Conservation (phyloP, 1,140 invertebrate genomes). For the Cotesia chilonis region DNA sequence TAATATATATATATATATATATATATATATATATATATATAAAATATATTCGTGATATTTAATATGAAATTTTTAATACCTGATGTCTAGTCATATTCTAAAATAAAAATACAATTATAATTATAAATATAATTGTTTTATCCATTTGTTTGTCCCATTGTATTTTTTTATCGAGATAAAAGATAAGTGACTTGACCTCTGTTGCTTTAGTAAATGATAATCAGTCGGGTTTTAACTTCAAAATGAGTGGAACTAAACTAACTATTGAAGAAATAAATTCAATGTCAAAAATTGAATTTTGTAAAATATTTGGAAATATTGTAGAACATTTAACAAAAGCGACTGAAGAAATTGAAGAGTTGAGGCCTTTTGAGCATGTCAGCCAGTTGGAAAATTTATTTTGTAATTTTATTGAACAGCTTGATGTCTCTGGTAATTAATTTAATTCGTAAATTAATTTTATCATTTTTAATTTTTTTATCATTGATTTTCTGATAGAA, state of each 20-base stretch:
- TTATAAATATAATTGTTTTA: no score
- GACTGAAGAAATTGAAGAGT: conserved; percentile 63
- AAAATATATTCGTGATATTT: no score
- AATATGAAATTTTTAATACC: no score
- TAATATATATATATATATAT: no score
- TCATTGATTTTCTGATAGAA: conserved; percentile 55
- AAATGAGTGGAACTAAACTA: conserved; percentile 18
- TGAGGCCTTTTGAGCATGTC: conserved; percentile 67
- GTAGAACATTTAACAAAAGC: conserved; percentile 71
- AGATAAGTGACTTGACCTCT: no score
- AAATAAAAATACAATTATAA: no score
- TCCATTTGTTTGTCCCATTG: no score
- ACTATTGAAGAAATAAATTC: conserved; percentile 65
- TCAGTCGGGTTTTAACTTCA: background rate
- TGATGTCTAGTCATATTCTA: no score
- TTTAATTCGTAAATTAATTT: conserved; percentile 20
- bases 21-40: no score
- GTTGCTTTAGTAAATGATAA: no score
- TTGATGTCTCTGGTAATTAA: conserved; percentile 66
- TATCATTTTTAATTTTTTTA: conserved; percentile 2
- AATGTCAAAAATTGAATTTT: conserved; percentile 68
- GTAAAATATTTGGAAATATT: conserved; percentile 71
- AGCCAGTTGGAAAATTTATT: conserved; percentile 67
- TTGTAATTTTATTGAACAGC: conserved; percentile 67
- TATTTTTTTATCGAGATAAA: no score